Conservation (phyloP, 2,888 invertebrate genomes). For the Neocrepidodera transversa region DNA sequence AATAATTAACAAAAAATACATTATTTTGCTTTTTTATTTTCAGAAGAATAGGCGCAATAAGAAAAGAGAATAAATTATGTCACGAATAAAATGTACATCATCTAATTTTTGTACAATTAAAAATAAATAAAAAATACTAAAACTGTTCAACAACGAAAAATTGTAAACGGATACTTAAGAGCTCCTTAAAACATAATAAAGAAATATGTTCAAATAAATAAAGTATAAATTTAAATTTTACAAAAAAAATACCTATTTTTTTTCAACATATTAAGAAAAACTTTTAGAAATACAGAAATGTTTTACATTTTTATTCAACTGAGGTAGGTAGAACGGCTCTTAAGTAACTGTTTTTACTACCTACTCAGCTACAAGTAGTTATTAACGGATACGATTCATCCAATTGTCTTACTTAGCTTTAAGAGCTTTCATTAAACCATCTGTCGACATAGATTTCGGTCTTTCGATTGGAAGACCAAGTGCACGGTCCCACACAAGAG, state of each 20-base stretch:
- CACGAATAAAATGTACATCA: slow-evolving; percentile 39
- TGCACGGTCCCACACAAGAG: slow-evolving; percentile 86
- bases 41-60: neutral
- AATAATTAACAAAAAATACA: neutral
- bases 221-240: neutral
- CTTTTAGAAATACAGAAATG: too few species aligned
- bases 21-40: neutral
- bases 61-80: slow-evolving; percentile 31
- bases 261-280: too few species aligned
- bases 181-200: slow-evolving; percentile 1
- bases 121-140: slow-evolving; percentile 33
- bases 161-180: slow-evolving; percentile 26
- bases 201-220: neutral
- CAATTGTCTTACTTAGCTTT: slow-evolving; percentile 38
- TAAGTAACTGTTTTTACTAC: slow-evolving; percentile 21
- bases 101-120: slow-evolving; percentile 32
- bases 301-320: neutral
- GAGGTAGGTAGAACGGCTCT: slow-evolving; percentile 12
- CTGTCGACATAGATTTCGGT: slow-evolving; percentile 86
- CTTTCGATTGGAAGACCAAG: slow-evolving; percentile 85
- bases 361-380: slow-evolving; percentile 10
- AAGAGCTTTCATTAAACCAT: slow-evolving; percentile 63
- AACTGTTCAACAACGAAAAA: slow-evolving; percentile 19
- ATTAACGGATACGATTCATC: neutral
- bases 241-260: too few species aligned